These are phyloP conservation scores for Drosophila diplacantha DNA, from an alignment of 2,888 invertebrate genomes.

Conservation along the genomic window DNA sequence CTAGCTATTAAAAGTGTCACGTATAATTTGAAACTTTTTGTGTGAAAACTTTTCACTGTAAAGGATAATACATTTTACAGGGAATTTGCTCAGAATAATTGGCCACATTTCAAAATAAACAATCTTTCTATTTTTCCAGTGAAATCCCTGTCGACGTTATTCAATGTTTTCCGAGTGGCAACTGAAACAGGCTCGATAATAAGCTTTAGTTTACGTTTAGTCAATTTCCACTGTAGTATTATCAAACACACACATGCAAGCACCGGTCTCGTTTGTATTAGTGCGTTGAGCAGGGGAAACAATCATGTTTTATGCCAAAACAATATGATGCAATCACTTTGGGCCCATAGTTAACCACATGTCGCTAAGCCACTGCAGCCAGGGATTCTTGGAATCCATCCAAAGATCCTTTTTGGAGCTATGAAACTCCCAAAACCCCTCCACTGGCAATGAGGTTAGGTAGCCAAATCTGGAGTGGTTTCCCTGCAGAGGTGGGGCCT, in stretches of 20 bases:
- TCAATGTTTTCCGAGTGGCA: not conserved
- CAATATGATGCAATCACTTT: constrained; percentile 37
- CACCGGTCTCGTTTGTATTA: constrained; percentile 15
- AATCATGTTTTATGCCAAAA: constrained; percentile 41
- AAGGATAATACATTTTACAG: no score
- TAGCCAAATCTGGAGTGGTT: constrained; percentile 25
- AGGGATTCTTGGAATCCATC: not conserved
- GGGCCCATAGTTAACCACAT: constrained; percentile 2
- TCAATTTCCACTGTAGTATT: constrained; percentile 14
- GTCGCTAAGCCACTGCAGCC: no score
- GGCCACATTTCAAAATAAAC: not conserved
- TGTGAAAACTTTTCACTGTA: no score
- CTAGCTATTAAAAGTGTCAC: no score
- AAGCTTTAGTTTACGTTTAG: not conserved
- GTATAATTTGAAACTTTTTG: no score
- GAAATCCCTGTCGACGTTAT: not conserved
- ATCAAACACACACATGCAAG: constrained; percentile 20
- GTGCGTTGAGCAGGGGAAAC: constrained; percentile 6
- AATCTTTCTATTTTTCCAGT: no score
- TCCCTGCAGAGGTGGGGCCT: not conserved
- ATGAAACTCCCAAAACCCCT: not conserved
- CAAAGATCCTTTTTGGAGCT: not conserved
- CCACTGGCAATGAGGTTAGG: constrained; percentile 70
- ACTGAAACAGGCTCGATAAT: not conserved
- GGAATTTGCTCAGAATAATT: no score